These are phyloP conservation scores for Chlorodrepanis virens DNA, from an alignment of 2,113 vertebrate species.

Conservation along the genomic window DNA sequence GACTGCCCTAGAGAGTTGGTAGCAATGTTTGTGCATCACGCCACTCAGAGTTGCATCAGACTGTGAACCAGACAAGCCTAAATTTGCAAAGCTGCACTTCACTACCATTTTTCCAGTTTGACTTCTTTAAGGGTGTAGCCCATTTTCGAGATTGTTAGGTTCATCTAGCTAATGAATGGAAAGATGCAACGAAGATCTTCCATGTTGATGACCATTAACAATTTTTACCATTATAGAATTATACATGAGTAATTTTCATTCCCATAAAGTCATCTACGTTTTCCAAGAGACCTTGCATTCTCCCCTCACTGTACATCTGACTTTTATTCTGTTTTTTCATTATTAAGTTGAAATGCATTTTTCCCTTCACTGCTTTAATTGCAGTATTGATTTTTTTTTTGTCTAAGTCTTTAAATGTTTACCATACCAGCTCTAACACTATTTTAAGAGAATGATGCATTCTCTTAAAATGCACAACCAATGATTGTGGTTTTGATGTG, in stretches of 20 bases:
- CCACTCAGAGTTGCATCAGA: fast-evolving
- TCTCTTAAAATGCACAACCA: neutral
- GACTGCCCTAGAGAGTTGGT: neutral
- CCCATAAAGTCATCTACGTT: neutral
- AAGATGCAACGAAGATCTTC: neutral
- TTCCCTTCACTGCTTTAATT: neutral
- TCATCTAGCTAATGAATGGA: neutral
- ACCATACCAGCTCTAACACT: neutral
- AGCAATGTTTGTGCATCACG: neutral
- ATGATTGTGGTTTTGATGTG: neutral
- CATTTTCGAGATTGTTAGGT: neutral
- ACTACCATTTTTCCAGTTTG: neutral
- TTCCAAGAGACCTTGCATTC: neutral
- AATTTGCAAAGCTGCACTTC: neutral
- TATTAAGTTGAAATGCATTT: neutral
- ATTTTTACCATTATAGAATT: neutral
- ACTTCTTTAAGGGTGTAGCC: neutral
- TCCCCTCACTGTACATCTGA: neutral
- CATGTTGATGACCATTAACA: neutral
- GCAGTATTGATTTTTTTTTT: neutral
- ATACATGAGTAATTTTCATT: neutral
- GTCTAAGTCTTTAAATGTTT: neutral
- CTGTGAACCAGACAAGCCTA: neutral
- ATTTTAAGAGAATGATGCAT: neutral
- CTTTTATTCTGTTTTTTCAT: neutral